Conservation (phyloP, 1,140 invertebrate genomes). For the Listronotus oregonensis region DNA sequence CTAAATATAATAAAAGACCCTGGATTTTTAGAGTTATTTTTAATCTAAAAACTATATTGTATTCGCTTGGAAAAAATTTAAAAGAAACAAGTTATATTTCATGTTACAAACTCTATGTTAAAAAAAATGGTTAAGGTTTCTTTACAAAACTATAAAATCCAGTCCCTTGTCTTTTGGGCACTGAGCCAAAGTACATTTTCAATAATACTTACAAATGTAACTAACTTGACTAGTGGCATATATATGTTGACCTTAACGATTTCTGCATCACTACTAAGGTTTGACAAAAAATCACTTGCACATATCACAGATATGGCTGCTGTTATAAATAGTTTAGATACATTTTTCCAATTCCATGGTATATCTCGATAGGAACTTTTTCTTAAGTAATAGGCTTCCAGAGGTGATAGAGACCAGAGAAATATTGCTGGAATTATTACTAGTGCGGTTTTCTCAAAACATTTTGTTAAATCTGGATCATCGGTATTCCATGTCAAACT, state of each 20-base stretch:
- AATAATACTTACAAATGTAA: conserved; percentile 77
- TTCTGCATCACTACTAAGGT: conserved; percentile 56
- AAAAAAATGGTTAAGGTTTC: too few species aligned
- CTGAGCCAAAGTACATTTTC: too few species aligned
- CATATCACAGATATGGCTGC: conserved; percentile 65
- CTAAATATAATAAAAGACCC: too few species aligned
- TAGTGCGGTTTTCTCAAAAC: conserved; percentile 86
- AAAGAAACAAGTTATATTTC: too few species aligned
- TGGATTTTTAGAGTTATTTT: too few species aligned
- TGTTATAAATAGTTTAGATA: conserved; percentile 76
- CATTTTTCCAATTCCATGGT: conserved; percentile 79
- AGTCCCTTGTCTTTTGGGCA: too few species aligned
- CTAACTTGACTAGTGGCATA: conserved; percentile 74
- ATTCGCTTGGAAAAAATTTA: too few species aligned
- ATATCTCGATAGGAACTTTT: conserved; percentile 78
- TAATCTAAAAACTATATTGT: too few species aligned
- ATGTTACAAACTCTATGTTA: too few species aligned
- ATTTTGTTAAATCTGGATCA: conserved; percentile 81
- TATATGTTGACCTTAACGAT: conserved; percentile 71
- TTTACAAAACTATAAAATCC: too few species aligned
- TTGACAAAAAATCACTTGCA: conserved; percentile 59
- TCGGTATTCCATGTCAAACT: conserved; percentile 76
- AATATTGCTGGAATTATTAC: conserved; percentile 86
- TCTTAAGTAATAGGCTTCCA: conserved; percentile 79
- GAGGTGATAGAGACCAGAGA: conserved; percentile 75